Evolutionary conservation across 2,113 vertebrate genomes (phyloP).

Genomic region (Rhabdomys dilectus): DNA sequence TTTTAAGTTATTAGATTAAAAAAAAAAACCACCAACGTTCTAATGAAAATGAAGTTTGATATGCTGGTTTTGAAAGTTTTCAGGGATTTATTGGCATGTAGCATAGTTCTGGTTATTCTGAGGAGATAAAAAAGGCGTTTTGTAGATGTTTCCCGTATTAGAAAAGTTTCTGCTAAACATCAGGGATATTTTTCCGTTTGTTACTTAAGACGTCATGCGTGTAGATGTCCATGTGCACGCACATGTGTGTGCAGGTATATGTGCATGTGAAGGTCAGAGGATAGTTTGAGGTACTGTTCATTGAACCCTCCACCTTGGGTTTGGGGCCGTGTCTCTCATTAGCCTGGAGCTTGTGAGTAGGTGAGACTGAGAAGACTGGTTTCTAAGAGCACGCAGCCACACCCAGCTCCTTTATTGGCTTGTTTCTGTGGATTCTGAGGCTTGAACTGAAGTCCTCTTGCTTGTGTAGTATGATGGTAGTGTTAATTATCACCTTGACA

Average conservation of each 20-base stretch:
- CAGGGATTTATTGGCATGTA: background rate
- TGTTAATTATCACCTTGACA: background rate
- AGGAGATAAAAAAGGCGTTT: background rate
- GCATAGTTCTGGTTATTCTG: background rate
- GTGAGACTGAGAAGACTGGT: background rate
- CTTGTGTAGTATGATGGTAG: background rate
- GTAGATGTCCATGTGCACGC: background rate
- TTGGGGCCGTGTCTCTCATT: background rate
- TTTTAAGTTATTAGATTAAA: background rate
- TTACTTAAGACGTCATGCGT: background rate
- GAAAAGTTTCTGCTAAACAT: background rate
- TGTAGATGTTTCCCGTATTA: background rate
- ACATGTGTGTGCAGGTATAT: background rate
- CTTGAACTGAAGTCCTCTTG: background rate
- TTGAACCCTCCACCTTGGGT: too few species aligned
- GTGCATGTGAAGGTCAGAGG: background rate
- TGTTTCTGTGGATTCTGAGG: background rate
- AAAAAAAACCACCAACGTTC: background rate
- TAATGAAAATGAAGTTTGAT: background rate
- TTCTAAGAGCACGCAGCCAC: background rate
- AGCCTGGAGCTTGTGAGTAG: background rate
- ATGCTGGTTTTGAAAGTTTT: background rate
- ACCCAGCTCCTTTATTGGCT: background rate
- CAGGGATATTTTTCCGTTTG: background rate
- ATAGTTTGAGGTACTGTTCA: background rate